Evolutionary conservation across 2,113 vertebrate genomes (phyloP).

Genomic region (Neotoma lepida): DNA sequence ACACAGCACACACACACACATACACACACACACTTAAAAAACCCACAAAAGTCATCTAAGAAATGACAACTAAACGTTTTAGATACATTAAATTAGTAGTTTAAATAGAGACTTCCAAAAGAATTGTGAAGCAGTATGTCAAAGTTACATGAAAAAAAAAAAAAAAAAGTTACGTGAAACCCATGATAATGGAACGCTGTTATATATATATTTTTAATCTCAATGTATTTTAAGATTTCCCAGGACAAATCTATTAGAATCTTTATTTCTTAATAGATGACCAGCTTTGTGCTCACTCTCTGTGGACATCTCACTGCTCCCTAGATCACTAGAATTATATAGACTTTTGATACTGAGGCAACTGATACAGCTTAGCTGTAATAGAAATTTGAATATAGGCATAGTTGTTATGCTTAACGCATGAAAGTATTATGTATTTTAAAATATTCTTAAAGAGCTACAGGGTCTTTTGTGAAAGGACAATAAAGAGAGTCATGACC

Average conservation of each 20-base stretch:
- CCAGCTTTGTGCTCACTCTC: background rate
- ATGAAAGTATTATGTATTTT: background rate
- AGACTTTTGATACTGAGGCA: conserved; percentile 24
- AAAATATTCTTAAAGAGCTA: background rate
- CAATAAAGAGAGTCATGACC: background rate
- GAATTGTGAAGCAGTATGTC: background rate
- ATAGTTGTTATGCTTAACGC: background rate
- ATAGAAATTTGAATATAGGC: background rate
- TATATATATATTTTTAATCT: background rate
- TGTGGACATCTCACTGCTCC: background rate
- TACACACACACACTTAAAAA: background rate
- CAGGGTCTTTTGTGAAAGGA: background rate
- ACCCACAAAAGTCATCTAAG: background rate
- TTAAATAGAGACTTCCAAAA: conserved; percentile 1
- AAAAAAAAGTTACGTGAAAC: background rate
- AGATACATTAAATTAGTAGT: background rate
- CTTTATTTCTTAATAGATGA: background rate
- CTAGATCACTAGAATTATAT: background rate
- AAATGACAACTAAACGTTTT: conserved; percentile 7
- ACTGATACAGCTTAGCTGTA: background rate
- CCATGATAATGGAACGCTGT: background rate
- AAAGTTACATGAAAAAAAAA: background rate
- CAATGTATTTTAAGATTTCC: background rate
- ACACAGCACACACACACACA: background rate
- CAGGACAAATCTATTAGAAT: background rate